Percentiles rank a stretch among this genome's conserved stretches.
Conservation (phyloP, 2,113 vertebrate genomes). For the Sturnira hondurensis region DNA sequence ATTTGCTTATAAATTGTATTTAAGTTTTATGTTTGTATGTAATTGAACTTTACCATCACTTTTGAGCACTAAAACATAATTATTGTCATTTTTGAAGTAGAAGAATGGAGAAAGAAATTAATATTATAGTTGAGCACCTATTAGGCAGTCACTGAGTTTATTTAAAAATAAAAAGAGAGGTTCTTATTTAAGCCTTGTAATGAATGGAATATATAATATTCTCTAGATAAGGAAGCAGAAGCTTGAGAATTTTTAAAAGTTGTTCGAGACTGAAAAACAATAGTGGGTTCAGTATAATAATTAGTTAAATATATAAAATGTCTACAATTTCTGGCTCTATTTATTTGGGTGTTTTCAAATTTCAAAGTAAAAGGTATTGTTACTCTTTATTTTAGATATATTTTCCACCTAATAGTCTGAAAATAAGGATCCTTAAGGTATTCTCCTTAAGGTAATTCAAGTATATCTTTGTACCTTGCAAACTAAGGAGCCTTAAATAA, state of each 20-base stretch:
- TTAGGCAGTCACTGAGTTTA: neutral
- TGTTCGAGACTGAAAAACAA: neutral
- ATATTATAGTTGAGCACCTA: neutral
- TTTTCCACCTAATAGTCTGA: neutral
- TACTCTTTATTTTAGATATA: neutral
- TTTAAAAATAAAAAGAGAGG: neutral
- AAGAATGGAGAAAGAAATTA: neutral
- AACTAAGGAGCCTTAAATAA: neutral
- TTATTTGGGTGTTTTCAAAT: neutral
- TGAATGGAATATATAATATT: neutral
- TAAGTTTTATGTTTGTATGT: neutral
- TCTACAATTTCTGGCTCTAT: neutral
- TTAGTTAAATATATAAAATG: neutral
- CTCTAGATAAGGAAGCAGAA: neutral
- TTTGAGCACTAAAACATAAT: neutral
- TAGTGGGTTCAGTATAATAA: neutral
- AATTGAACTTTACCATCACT: neutral
- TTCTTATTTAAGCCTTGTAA: neutral
- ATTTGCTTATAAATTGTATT: neutral
- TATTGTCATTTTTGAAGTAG: neutral
- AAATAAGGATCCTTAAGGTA: constrained; percentile 18
- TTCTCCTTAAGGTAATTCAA: neutral
- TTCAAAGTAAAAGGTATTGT: neutral
- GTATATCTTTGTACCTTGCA: neutral
- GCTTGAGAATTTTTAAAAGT: neutral